phyloP scores from a whole-genome alignment of 2,113 vertebrate genomes.

The Menura novaehollandiae region DNA sequence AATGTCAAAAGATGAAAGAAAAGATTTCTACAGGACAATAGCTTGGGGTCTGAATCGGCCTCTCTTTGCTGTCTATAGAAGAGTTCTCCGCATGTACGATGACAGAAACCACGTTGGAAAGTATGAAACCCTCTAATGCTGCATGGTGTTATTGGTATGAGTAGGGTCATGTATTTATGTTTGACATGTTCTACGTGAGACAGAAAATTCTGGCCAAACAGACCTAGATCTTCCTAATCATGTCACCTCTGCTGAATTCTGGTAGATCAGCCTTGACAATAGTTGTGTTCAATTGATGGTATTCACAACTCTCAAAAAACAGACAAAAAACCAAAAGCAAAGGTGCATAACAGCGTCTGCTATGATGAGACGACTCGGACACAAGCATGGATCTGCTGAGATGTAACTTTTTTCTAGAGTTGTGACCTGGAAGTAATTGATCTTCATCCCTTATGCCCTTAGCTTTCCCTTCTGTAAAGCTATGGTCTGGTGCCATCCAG shows the following conservation, averaged over 20 bases:
- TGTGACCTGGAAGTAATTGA: not conserved
- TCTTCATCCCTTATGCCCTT: not conserved
- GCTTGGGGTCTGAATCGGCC: conserved; percentile 94
- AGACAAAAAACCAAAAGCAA: not conserved
- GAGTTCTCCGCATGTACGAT: conserved; percentile 98
- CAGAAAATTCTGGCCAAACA: not conserved
- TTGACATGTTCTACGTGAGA: not conserved
- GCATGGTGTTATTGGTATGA: conserved; percentile 54
- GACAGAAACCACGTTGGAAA: conserved; percentile 99
- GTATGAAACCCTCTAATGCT: conserved; percentile 81
- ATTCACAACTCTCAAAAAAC: not conserved
- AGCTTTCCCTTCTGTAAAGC: not conserved
- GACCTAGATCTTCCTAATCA: not conserved
- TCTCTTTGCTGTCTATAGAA: conserved; percentile 96
- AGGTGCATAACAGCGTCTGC: not conserved
- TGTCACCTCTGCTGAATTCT: not conserved
- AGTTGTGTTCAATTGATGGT: not conserved
- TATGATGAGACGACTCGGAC: not conserved
- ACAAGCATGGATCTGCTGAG: not conserved
- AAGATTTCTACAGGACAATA: conserved; percentile 98
- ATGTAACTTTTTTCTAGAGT: not conserved
- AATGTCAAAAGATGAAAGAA: conserved; percentile 99
- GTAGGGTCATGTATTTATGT: not conserved
- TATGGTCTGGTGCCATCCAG: not conserved
- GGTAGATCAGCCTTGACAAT: not conserved